Evolutionary conservation across 2,113 vertebrate genomes (phyloP).

Genomic region (Peucedramus taeniatus): DNA sequence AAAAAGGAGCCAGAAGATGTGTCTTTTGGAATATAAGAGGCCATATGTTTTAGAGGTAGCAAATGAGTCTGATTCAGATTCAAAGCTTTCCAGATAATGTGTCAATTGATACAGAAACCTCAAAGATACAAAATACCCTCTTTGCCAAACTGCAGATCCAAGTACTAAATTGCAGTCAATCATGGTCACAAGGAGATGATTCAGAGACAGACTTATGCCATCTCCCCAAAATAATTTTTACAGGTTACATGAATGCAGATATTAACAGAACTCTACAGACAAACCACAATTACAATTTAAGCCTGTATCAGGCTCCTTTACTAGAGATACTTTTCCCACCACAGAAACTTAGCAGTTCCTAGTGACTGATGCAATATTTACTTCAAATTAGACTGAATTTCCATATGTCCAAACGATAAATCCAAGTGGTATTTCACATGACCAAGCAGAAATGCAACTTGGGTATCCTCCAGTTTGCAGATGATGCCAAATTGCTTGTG

Average conservation of each 20-base stretch:
- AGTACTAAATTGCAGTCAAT: not conserved
- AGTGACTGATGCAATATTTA: not conserved
- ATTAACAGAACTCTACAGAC: not conserved
- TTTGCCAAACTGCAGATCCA: not conserved
- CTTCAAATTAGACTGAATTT: not conserved
- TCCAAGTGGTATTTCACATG: not conserved
- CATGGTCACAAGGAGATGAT: not conserved
- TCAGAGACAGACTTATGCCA: not conserved
- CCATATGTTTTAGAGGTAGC: not conserved
- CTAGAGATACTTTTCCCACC: not conserved
- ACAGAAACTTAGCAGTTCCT: not conserved
- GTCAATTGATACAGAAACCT: not conserved
- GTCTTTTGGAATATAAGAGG: not conserved
- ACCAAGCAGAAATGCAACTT: not conserved
- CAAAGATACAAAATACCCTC: not conserved
- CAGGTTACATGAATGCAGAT: not conserved
- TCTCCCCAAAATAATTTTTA: not conserved
- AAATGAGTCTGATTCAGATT: not conserved
- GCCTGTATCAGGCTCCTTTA: not conserved
- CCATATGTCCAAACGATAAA: not conserved
- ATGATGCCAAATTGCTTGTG: not conserved
- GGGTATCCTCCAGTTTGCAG: not conserved
- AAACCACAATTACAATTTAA: not conserved
- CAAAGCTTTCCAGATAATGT: not conserved
- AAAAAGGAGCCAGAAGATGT: not conserved